These are phyloP conservation scores for Phyllostomus discolor DNA, from an alignment of 2,113 vertebrate species.

Conservation along the genomic window DNA sequence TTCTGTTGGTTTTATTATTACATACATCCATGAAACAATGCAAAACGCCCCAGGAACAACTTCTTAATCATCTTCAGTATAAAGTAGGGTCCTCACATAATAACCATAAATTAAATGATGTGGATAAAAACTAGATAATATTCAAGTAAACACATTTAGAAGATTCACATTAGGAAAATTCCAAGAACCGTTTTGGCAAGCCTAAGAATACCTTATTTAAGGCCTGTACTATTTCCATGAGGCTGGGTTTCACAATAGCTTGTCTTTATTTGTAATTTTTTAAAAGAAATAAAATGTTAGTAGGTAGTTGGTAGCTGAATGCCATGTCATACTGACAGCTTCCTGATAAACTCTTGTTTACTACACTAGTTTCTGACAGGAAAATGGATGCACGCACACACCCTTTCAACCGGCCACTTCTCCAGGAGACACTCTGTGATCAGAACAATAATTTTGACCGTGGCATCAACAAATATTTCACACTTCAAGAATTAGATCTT, in stretches of 20 bases:
- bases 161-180: conserved; percentile 1
- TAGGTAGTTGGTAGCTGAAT: neutral
- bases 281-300: neutral
- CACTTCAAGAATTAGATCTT: neutral
- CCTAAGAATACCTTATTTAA: neutral
- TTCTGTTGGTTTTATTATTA: neutral
- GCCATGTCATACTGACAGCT: neutral
- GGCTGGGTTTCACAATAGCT: neutral
- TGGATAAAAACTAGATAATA: neutral
- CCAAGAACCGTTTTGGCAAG: neutral
- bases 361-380: neutral
- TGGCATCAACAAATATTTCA: neutral
- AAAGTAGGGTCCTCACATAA: neutral
- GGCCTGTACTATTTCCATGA: neutral
- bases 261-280: neutral
- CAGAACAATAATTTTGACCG: neutral
- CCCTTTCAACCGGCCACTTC: neutral
- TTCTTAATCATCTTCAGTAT: neutral
- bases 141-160: neutral
- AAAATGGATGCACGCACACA: neutral
- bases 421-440: neutral
- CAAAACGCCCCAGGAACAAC: neutral
- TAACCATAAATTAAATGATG: neutral
- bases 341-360: neutral
- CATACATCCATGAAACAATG: neutral